These are phyloP conservation scores for Anolis apletophallus DNA, from an alignment of 2,797 vertebrate species.

Conservation along the genomic window DNA sequence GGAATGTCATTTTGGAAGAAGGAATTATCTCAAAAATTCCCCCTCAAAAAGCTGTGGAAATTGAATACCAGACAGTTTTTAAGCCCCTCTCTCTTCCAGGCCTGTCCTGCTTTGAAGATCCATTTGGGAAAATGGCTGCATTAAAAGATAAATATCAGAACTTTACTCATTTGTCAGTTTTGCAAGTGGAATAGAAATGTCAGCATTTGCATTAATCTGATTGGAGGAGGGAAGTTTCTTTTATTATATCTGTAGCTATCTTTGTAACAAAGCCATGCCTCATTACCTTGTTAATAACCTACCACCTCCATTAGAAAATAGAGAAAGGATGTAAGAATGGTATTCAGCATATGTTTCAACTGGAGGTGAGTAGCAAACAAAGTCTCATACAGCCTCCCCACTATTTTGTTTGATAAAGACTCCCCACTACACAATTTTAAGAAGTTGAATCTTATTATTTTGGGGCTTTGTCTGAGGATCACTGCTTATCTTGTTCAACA, in stretches of 20 bases:
- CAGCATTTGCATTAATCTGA: slow-evolving; percentile 43
- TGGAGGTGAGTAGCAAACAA: neutral
- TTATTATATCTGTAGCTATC: neutral
- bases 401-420: neutral
- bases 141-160: slow-evolving; percentile 43
- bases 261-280: neutral
- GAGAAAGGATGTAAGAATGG: neutral
- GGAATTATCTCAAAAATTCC: slow-evolving; percentile 39
- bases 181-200: slow-evolving; percentile 57
- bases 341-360: neutral
- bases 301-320: neutral
- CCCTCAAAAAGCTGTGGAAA: slow-evolving; percentile 33
- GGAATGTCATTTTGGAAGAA: slow-evolving; percentile 40
- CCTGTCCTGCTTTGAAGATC: slow-evolving; percentile 26
- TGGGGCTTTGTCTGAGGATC: neutral
- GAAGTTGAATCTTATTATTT: neutral
- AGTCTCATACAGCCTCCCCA: neutral
- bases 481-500: neutral
- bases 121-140: neutral
- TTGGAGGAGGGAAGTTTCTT: slow-evolving; percentile 2
- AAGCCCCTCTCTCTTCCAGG: slow-evolving; percentile 8
- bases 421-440: neutral
- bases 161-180: slow-evolving; percentile 26
- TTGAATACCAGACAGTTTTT: slow-evolving; percentile 34
- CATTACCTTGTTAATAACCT: neutral